Conservation (phyloP, 2,113 vertebrate genomes). For the Numida meleagris region DNA sequence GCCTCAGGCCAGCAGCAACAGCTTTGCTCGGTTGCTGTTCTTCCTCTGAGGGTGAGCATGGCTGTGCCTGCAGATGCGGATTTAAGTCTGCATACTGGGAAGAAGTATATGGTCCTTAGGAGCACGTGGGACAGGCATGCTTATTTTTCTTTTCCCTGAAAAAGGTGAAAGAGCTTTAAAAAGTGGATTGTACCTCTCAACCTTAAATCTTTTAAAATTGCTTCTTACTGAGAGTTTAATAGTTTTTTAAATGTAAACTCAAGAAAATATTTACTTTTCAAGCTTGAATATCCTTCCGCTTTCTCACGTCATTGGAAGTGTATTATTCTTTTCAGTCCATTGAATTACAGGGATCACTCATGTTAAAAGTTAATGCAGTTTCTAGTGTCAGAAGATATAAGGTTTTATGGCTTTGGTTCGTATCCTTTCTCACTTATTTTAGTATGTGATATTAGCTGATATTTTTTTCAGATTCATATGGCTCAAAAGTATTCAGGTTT, state of each 20-base stretch:
- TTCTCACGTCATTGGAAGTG: conserved; percentile 64
- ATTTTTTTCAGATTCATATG: background rate
- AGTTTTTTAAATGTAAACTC: conserved; percentile 57
- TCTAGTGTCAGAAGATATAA: conserved; percentile 60
- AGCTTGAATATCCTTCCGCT: conserved; percentile 68
- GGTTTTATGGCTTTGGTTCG: conserved; percentile 32
- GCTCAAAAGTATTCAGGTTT: background rate
- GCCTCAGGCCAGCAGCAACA: background rate
- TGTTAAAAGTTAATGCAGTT: conserved; percentile 71
- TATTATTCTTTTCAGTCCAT: conserved; percentile 70
- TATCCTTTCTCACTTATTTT: background rate
- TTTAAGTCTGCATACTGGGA: fast-evolving
- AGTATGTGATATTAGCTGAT: background rate
- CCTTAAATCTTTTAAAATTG: conserved; percentile 63
- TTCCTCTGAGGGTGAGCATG: fast-evolving
- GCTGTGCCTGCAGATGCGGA: fast-evolving
- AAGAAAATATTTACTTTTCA: conserved; percentile 49
- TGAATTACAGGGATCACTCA: conserved; percentile 70
- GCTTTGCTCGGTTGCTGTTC: background rate
- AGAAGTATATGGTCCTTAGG: background rate
- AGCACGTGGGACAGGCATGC: background rate
- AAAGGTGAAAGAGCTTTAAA: conserved; percentile 21
- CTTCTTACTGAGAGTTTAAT: conserved; percentile 59
- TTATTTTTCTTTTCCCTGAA: background rate
- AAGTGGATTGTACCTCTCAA: conserved; percentile 10